phyloP scores from a whole-genome alignment of 2,113 vertebrate genomes.

The Mus pahari region DNA sequence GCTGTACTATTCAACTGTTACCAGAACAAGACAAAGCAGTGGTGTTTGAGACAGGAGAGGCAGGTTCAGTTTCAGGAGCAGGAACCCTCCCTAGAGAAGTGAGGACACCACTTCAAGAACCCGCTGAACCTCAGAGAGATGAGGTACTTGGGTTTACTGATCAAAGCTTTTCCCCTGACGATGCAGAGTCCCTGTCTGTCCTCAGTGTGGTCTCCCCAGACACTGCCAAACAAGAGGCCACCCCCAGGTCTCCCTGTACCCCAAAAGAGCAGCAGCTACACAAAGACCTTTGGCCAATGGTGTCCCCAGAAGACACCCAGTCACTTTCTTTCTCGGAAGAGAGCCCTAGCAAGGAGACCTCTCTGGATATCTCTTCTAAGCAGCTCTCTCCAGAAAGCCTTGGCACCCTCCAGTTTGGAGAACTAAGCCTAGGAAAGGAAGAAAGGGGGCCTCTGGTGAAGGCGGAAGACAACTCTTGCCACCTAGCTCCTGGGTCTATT shows the following conservation, averaged over 20 bases:
- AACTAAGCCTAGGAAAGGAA: slow-evolving; percentile 79
- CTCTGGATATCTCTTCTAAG: slow-evolving; percentile 83
- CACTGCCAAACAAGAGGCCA: slow-evolving; percentile 69
- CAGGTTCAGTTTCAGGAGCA: slow-evolving; percentile 57
- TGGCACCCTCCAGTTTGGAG: slow-evolving; percentile 80
- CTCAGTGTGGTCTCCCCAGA: slow-evolving; percentile 80
- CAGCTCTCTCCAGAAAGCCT: slow-evolving; percentile 83
- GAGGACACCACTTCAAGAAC: slow-evolving; percentile 69
- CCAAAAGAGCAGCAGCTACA: slow-evolving; percentile 61
- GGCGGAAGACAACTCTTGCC: slow-evolving; percentile 44
- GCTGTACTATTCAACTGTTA: slow-evolving; percentile 40
- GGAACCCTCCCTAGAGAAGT: slow-evolving; percentile 65
- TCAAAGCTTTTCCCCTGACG: slow-evolving; percentile 81
- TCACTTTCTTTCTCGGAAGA: slow-evolving; percentile 84
- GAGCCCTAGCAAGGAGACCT: slow-evolving; percentile 83
- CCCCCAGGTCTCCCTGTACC: slow-evolving; percentile 64
- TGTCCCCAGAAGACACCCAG: slow-evolving; percentile 84
- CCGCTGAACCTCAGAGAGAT: slow-evolving; percentile 73
- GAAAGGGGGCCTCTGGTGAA: slow-evolving; percentile 60
- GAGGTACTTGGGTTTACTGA: slow-evolving; percentile 69
- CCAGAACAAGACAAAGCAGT: slow-evolving; percentile 80
- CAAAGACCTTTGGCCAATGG: slow-evolving; percentile 75
- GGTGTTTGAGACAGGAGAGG: slow-evolving; percentile 56
- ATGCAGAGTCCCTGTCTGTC: slow-evolving; percentile 82
- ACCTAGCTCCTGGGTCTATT: slow-evolving; percentile 29